Conservation (phyloP, 2,113 vertebrate genomes). For the Lophius piscatorius region DNA sequence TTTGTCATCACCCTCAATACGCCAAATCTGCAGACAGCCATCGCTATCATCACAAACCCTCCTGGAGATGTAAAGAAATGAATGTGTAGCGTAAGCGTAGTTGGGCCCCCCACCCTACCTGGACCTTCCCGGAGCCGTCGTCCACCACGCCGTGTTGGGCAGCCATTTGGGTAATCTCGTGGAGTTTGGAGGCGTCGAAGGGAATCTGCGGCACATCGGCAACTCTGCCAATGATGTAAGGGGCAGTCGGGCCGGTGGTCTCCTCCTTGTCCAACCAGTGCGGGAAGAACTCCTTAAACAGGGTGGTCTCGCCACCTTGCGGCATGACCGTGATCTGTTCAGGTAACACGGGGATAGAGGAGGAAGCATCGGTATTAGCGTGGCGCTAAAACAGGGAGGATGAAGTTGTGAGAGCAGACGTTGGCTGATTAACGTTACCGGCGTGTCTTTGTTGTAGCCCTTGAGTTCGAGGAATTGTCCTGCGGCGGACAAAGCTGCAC, state of each 20-base stretch:
- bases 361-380: not conserved
- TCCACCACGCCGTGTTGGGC: slow-evolving; percentile 82
- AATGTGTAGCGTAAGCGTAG: not conserved
- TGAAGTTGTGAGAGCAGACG: not conserved
- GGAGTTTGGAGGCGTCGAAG: slow-evolving; percentile 75
- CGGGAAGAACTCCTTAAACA: slow-evolving; percentile 83
- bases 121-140: slow-evolving; percentile 75
- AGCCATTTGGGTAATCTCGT: slow-evolving; percentile 73
- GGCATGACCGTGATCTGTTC: slow-evolving; percentile 75
- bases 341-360: not conserved
- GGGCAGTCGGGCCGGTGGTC: slow-evolving; percentile 61
- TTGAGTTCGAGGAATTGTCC: slow-evolving; percentile 71
- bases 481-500: slow-evolving; percentile 59
- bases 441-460: slow-evolving; percentile 67
- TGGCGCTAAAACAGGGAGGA: not conserved
- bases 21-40: slow-evolving; percentile 76
- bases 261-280: slow-evolving; percentile 78
- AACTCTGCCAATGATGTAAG: slow-evolving; percentile 63
- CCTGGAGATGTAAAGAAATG: not conserved
- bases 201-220: slow-evolving; percentile 74
- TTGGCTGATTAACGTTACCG: slow-evolving; percentile 54
- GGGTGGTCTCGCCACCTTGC: slow-evolving; percentile 67
- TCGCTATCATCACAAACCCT: not conserved
- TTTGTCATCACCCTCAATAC: slow-evolving; percentile 70
- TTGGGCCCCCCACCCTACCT: slow-evolving; percentile 60